Percentiles rank a stretch among this genome's conserved stretches.
These are phyloP conservation scores for Drosophila pseudotalamancana DNA, from an alignment of 2,888 invertebrate genomes.

Conservation along the genomic window DNA sequence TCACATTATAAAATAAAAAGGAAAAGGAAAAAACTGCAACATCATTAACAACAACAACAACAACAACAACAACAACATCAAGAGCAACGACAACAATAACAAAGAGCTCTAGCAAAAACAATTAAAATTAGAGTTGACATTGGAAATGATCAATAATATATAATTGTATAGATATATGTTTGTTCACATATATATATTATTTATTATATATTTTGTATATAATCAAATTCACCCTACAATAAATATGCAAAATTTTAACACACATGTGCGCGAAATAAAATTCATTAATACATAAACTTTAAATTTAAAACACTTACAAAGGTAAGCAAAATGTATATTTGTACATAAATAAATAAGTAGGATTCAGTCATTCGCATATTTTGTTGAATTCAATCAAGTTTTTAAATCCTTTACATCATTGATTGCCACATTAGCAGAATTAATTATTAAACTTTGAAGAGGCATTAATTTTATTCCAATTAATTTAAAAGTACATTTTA, in stretches of 20 bases:
- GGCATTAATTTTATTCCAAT: too few species aligned
- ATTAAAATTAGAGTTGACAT: not conserved
- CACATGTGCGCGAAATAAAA: too few species aligned
- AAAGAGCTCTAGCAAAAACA: slow-evolving; percentile 24
- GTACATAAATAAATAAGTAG: not conserved
- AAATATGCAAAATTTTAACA: too few species aligned
- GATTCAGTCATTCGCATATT: too few species aligned
- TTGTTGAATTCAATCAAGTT: too few species aligned
- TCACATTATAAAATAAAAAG: not conserved
- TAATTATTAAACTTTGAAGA: too few species aligned
- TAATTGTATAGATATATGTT: slow-evolving; percentile 5
- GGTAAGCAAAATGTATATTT: slow-evolving; percentile 2
- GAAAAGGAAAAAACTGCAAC: slow-evolving; percentile 7
- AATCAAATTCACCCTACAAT: too few species aligned
- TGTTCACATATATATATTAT: not conserved
- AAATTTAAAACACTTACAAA: not conserved
- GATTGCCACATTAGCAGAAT: too few species aligned
- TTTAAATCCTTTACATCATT: too few species aligned
- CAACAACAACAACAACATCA: slow-evolving; percentile 2
- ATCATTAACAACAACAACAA: slow-evolving; percentile 3
- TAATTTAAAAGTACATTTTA: too few species aligned
- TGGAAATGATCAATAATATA: too few species aligned
- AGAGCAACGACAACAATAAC: slow-evolving; percentile 13
- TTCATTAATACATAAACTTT: not conserved
- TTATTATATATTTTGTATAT: not conserved